Evolutionary conservation across 1,140 invertebrate genomes (phyloP).

Genomic region (Drosophila micromelanica): DNA sequence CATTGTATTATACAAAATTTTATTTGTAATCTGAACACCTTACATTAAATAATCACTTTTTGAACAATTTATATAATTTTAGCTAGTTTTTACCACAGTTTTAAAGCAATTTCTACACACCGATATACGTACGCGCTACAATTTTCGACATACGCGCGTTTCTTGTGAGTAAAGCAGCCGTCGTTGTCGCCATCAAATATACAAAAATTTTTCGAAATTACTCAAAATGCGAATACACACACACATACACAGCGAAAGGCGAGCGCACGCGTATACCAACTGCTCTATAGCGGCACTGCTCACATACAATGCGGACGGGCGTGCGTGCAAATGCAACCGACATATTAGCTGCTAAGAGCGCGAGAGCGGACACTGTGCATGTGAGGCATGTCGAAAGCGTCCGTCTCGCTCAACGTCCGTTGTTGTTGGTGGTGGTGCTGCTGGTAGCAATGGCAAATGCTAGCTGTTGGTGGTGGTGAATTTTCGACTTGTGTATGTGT

Average conservation of each 20-base stretch:
- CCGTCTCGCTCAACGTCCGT: constrained; percentile 33
- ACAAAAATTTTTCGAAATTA: constrained; percentile 83
- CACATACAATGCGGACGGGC: constrained; percentile 21
- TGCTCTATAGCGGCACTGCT: constrained; percentile 38
- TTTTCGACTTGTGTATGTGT: constrained; percentile 37
- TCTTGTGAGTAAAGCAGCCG: constrained; percentile 73
- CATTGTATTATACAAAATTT: constrained; percentile 38
- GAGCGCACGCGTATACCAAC: constrained; percentile 51
- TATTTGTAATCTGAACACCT: constrained; percentile 20
- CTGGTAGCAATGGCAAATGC: constrained; percentile 40
- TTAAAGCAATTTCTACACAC: constrained; percentile 83
- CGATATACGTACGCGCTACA: constrained; percentile 80
- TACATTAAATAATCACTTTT: constrained; percentile 52
- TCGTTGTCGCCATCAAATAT: constrained; percentile 83
- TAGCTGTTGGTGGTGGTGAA: constrained; percentile 40
- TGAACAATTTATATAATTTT: constrained; percentile 74
- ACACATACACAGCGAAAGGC: constrained; percentile 48
- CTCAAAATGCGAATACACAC: constrained; percentile 80
- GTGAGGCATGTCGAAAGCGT: constrained; percentile 43
- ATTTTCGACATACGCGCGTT: constrained; percentile 83
- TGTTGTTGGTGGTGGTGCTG: constrained; percentile 32
- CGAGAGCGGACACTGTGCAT: constrained; percentile 41
- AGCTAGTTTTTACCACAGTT: constrained; percentile 76
- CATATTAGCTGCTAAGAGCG: constrained; percentile 38
- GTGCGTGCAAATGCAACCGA: constrained; percentile 40